phyloP scores from a whole-genome alignment of 2,113 vertebrate species.

The Cranoglanis bouderius region DNA sequence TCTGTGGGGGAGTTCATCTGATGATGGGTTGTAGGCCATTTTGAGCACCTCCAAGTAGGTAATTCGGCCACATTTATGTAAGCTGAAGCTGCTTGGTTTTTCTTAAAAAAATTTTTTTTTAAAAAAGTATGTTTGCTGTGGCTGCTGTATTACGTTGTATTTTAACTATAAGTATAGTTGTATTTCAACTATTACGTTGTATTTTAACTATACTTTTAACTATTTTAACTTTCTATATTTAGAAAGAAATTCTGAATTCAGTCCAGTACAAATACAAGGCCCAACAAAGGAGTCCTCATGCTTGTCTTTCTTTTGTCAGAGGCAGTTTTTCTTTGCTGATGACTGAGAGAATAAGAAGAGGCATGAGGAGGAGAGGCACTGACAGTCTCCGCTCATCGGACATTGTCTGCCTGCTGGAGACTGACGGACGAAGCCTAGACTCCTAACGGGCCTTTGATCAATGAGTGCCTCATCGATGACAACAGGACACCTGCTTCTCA shows the following conservation, averaged over 20 bases:
- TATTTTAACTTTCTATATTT: too few species aligned
- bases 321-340: conserved; percentile 43
- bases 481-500: conserved; percentile 59
- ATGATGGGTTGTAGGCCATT: conserved; percentile 29
- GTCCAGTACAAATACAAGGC: conserved; percentile 4
- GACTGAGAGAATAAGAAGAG: conserved; percentile 29
- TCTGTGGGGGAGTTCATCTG: conserved; percentile 36
- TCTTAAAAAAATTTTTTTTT: conserved; percentile 20
- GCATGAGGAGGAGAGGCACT: conserved; percentile 29
- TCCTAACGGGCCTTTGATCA: conserved; percentile 56
- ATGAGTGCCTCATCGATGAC: conserved; percentile 55
- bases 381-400: conserved; percentile 45
- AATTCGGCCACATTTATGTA: conserved; percentile 19
- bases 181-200: too few species aligned
- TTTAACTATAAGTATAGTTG: neutral
- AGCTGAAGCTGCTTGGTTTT: conserved; percentile 3
- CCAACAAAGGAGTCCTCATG: conserved; percentile 21
- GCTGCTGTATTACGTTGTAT: neutral
- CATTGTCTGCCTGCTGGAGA: conserved; percentile 43
- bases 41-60: conserved; percentile 31
- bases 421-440: conserved; percentile 44
- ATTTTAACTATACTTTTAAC: neutral
- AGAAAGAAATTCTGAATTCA: conserved; percentile 15
- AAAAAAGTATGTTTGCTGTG: neutral
- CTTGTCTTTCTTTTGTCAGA: conserved; percentile 35